Evolutionary conservation across 2,797 vertebrate genomes (phyloP), one percentile per base, ranked within the genome.

Genomic region (Hydrocynus forskahlii): DNA sequence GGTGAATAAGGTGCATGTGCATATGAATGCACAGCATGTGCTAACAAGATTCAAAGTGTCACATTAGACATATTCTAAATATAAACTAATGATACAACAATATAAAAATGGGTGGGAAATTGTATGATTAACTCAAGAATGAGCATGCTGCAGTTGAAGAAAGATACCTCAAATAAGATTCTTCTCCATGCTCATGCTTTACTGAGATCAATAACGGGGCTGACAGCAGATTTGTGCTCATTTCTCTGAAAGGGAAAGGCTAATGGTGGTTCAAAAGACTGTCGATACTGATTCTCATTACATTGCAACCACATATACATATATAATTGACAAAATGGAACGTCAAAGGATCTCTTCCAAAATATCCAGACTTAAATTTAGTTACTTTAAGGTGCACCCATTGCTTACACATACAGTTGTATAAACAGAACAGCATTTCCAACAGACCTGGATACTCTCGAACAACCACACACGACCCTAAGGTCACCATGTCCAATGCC

Each of bases 161-260:
- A 76, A 48, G 54, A 78, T 80, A n/a, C 62, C 54, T 43, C 74
- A 70, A 60, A 86, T 71, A 82, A 55, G 66, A 79, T 75, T 80
- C 63, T 48, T 76, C 81, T 48, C 68, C 54, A 78, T 64, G 75
- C 66, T 69, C 66, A 29, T 83, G 75, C 71, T 75, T 69, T 74
- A 75, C 70, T 43, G 68, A 76, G 80, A 81, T 84, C 81, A 76
- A 84, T 73, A 80, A 81, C 48, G 50, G 69, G 59, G 43, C 64
- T 54, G 81, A 84, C 43, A 71, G 81, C 69, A 82, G 75, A 83
- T 81, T 81, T 83, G 78, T 81, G 75, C 78, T 67, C 59, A 63
- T 80, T 81, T 73, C 62, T 52, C 40, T 64, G 76, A 72, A 71
- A 48, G 52, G 78, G n/a, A 83, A 84, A 67, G 78, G 83, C 67